These are phyloP conservation scores for Leptinotarsa tumamoca DNA, from an alignment of 2,888 invertebrate species.

Conservation along the genomic window DNA sequence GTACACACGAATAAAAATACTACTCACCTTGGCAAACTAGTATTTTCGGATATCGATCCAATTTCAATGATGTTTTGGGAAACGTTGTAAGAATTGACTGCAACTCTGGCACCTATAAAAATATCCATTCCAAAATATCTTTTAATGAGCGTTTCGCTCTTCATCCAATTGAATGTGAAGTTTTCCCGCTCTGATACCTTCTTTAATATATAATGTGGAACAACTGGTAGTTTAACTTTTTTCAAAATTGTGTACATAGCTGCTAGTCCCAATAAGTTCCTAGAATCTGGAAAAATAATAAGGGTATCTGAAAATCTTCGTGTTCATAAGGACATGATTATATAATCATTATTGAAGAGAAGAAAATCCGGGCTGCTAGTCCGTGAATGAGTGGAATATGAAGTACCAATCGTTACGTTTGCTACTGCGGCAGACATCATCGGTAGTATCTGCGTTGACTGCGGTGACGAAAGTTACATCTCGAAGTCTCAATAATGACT, in stretches of 20 bases:
- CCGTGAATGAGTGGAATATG: no score
- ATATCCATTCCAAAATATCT: constrained; percentile 76
- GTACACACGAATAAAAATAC: background rate
- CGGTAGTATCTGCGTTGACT: no score
- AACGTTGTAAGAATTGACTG: constrained; percentile 78
- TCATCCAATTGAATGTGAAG: constrained; percentile 74
- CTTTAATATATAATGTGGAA: constrained; percentile 73
- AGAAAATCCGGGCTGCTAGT: no score
- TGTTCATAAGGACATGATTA: no score
- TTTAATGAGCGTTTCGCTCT: constrained; percentile 75
- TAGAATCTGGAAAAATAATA: constrained; percentile 66
- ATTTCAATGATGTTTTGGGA: constrained; percentile 76
- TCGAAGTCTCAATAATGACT: no score
- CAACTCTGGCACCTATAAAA: constrained; percentile 79
- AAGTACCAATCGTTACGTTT: no score
- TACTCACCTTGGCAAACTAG: constrained; percentile 6
- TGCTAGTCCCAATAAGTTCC: constrained; percentile 73
- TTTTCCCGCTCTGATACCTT: constrained; percentile 57
- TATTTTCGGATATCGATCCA: constrained; percentile 62
- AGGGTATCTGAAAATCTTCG: background rate
- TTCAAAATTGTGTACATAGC: constrained; percentile 73
- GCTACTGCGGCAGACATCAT: no score
- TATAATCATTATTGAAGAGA: no score
- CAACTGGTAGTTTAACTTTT: constrained; percentile 71
- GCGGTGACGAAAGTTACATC: no score